Evolutionary conservation across 2,888 invertebrate species (phyloP), one percentile per base, ranked within the genome.

Genomic region (Cotesia congregata): DNA sequence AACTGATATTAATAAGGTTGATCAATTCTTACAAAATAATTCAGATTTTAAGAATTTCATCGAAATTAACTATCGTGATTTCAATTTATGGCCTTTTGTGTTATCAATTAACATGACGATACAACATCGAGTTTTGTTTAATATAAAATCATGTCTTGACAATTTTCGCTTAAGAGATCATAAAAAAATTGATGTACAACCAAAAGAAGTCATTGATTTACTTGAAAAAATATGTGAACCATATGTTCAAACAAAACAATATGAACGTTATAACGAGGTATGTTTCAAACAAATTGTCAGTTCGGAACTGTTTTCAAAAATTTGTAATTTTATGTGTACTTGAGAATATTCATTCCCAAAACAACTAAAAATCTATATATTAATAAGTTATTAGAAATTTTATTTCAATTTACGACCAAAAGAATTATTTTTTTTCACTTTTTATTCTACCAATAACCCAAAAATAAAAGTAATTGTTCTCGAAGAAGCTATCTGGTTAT

Each of bases 281-380:
- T 65, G 65, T 12, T 65, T 65, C 5, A 65, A 65, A 65, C 65
- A 65, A 12, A 65, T 65, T 30, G 30, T 65, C 5, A 65, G 30
- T 20, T 65, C 65, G 12, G 6, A 1, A 30, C 15, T 74, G 3
- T 74, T 65, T 67, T 67, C 15, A 67, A 39, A 74, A 67, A 30
- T 74, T 12, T 67, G 39, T 59, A 74, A n/a, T 9, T 74, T 67
- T 30, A 30, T 65, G 30, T 30, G 50, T 50, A 12, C 50, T 50
- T 50, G 50, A 50, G 12, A 50, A 30, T 30, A 30, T 30, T 4
- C 2, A 30, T 30, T 30, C 3, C 30, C 17, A 17, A 17, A 17
- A 17, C 17, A 17, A 17, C 17, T 17, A 17, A 17, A 17, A 17
- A 17, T 17, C 17, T 17, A 17, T 17, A 17, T 17, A 17, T 17